Conservation (phyloP, 2,888 invertebrate species). For the Pyrrhosoma nymphula region DNA sequence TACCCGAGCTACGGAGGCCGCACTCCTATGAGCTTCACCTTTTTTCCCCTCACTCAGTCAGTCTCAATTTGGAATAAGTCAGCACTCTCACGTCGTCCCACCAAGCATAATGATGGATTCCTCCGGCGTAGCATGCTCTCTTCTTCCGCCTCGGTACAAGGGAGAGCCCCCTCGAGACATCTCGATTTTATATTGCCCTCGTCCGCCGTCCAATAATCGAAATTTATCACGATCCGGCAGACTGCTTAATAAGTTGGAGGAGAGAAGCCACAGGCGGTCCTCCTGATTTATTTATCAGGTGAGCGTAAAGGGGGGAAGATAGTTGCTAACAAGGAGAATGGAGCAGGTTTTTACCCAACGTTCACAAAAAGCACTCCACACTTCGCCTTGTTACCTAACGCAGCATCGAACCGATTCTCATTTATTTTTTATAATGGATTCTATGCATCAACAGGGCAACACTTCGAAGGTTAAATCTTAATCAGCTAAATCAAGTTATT, state of each 20-base stretch:
- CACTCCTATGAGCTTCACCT: not conserved
- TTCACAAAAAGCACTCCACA: not conserved
- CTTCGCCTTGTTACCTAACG: not conserved
- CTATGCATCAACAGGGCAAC: not conserved
- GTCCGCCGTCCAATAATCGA: not conserved
- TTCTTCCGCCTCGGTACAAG: conserved; percentile 15
- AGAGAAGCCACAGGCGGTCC: conserved; percentile 12
- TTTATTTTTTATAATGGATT: not conserved
- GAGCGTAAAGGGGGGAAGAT: not conserved
- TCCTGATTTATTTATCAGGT: conserved; percentile 26
- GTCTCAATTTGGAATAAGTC: conserved; percentile 10
- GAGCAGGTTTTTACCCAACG: not conserved
- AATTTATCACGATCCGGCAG: not conserved
- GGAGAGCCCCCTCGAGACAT: not conserved
- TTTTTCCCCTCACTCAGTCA: not conserved
- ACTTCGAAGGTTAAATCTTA: not conserved
- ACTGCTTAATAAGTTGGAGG: conserved; percentile 6
- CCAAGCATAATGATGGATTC: conserved; percentile 4
- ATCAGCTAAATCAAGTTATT: not conserved
- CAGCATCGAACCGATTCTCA: not conserved
- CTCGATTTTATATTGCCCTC: conserved; percentile 9
- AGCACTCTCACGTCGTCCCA: not conserved
- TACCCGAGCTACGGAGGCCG: not conserved
- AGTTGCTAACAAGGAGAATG: not conserved
- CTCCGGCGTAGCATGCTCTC: not conserved